A percentile compares a stretch with the other conserved stretches of the same genome.
These are phyloP conservation scores for Idaea biselata DNA, from an alignment of 2,888 invertebrate genomes.

Conservation along the genomic window DNA sequence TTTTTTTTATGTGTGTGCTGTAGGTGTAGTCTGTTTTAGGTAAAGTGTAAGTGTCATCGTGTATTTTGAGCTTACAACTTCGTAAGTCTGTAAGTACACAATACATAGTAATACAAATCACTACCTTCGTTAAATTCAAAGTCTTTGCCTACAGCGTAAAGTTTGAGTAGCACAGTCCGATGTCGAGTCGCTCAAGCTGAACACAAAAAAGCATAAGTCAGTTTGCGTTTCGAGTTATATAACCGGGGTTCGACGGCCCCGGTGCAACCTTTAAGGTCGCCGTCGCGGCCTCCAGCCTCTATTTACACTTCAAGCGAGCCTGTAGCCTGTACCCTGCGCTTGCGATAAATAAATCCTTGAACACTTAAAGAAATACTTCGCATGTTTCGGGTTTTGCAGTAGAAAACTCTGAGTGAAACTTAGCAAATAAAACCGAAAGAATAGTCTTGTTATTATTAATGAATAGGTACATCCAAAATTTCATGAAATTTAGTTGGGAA, in stretches of 20 bases:
- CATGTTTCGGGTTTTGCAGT: too few relatives aligned
- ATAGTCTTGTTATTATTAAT: too few relatives aligned
- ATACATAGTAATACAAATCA: too few relatives aligned
- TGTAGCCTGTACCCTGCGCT: conserved; percentile 13
- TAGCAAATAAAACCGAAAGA: too few relatives aligned
- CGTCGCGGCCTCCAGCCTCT: conserved; percentile 53
- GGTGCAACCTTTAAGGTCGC: conserved; percentile 73
- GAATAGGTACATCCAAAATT: too few relatives aligned
- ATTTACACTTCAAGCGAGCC: conserved; percentile 49
- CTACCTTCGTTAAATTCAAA: not conserved
- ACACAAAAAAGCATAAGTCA: conserved; percentile 34
- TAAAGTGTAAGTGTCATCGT: too few relatives aligned
- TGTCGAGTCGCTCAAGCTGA: conserved; percentile 18
- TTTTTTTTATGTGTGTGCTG: too few relatives aligned
- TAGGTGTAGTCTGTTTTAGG: too few relatives aligned
- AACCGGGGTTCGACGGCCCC: conserved; percentile 67
- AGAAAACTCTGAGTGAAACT: too few relatives aligned
- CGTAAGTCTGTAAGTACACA: too few relatives aligned
- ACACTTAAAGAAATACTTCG: conserved; percentile 11
- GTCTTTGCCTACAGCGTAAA: conserved; percentile 10
- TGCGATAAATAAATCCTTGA: conserved; percentile 12
- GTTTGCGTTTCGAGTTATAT: conserved; percentile 64
- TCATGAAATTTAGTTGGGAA: too few relatives aligned
- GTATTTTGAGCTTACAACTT: too few relatives aligned
- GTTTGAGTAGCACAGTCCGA: conserved; percentile 24